Conservation (phyloP, 2,888 invertebrate genomes). For the Tiliacea citrago region DNA sequence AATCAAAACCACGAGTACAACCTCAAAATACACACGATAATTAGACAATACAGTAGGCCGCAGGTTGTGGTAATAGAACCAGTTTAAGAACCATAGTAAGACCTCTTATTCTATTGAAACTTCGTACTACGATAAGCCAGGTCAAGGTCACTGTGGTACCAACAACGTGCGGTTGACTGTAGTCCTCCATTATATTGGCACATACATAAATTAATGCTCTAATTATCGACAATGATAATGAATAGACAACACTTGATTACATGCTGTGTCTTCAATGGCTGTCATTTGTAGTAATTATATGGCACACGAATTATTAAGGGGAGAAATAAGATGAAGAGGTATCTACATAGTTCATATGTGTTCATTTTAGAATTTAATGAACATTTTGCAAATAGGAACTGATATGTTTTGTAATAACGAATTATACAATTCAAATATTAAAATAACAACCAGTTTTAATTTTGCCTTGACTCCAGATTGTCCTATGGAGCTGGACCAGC, state of each 20-base stretch:
- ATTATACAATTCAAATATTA: not conserved
- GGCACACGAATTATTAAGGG: not conserved
- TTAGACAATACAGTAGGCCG: slow-evolving; percentile 30
- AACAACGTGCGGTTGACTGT: not conserved
- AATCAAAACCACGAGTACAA: not conserved
- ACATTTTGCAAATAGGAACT: not conserved
- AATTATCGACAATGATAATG: slow-evolving; percentile 47
- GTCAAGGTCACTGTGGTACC: not conserved
- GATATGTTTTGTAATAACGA: not conserved
- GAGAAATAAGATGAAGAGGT: not conserved
- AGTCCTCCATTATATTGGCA: slow-evolving; percentile 35
- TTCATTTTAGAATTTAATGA: not conserved
- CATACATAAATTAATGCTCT: slow-evolving; percentile 51
- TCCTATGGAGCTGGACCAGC: no score
- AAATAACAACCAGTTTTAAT: no score
- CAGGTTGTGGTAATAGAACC: not conserved
- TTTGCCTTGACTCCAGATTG: no score
- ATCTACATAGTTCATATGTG: not conserved
- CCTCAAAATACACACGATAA: slow-evolving; percentile 43
- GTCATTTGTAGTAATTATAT: slow-evolving; percentile 18
- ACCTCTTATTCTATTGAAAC: not conserved
- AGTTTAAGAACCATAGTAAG: no score
- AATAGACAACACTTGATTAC: slow-evolving; percentile 48
- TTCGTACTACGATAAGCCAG: not conserved
- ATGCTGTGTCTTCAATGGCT: slow-evolving; percentile 12